A percentile compares a stretch with the other conserved stretches of the same genome.
phyloP scores from a whole-genome alignment of 2,113 vertebrate genomes.

The Lasiurus borealis region DNA sequence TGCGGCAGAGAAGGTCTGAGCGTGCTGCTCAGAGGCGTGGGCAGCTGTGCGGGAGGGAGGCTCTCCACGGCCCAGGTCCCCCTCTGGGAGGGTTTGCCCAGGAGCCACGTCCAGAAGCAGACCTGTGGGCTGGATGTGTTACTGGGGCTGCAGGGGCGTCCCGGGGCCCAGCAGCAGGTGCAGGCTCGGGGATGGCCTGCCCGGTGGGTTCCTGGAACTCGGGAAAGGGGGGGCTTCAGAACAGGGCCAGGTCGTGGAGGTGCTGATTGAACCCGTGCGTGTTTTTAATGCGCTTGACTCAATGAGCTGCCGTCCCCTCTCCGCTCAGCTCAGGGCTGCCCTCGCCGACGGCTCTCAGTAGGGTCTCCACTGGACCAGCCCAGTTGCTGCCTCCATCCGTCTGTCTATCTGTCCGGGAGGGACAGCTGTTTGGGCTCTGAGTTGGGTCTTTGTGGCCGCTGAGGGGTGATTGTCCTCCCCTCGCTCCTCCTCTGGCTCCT shows the following conservation, averaged over 20 bases:
- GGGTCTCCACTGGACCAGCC: not conserved
- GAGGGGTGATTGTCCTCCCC: not conserved
- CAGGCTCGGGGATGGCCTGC: not conserved
- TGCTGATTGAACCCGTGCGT: fast-evolving
- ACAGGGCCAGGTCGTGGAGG: not conserved
- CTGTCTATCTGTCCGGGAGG: not conserved
- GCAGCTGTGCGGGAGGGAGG: not conserved
- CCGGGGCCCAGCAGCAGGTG: not conserved
- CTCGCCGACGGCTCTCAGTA: not conserved
- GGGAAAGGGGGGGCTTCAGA: not conserved
- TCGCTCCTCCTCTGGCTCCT: not conserved
- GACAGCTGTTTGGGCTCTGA: not conserved
- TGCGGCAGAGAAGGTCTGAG: not conserved
- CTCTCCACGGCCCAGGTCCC: too few relatives aligned
- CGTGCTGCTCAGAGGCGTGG: not conserved
- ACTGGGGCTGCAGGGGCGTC: not conserved
- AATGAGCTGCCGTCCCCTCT: not conserved
- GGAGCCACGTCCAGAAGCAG: not conserved
- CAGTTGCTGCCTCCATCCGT: not conserved
- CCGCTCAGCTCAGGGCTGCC: not conserved
- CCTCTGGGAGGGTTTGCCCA: not conserved
- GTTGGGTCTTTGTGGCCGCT: not conserved
- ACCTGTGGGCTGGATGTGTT: fast-evolving
- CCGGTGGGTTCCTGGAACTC: not conserved
- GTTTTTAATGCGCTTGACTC: not conserved